Evolutionary conservation across 1,140 invertebrate genomes (phyloP).

Genomic region (Eurosta solidaginis): DNA sequence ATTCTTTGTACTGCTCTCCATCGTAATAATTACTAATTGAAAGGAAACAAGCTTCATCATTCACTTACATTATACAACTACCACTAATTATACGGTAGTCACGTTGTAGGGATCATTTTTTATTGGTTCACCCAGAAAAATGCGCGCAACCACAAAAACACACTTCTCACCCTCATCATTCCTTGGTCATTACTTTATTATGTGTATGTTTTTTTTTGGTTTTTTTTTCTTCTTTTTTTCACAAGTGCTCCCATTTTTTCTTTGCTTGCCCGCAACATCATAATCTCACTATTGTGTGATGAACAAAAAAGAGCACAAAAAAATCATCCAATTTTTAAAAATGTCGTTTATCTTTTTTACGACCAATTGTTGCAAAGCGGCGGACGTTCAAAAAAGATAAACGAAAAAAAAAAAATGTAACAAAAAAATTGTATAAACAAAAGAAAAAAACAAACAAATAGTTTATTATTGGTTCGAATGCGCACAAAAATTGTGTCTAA

Average conservation of each 20-base stretch:
- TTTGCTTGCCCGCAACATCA: slow-evolving; percentile 22
- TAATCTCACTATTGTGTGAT: background rate
- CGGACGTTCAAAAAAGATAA: background rate
- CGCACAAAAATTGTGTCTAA: slow-evolving; percentile 25
- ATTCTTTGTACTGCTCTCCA: too few species aligned
- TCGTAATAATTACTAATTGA: too few species aligned
- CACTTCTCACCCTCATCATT: background rate
- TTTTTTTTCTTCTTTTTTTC: background rate
- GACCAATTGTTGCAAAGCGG: background rate
- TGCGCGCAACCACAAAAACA: background rate
- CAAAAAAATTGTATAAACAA: background rate
- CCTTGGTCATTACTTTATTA: background rate
- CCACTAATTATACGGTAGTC: slow-evolving; percentile 25
- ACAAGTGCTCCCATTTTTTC: background rate
- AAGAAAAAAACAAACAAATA: background rate
- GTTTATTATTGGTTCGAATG: slow-evolving; percentile 12
- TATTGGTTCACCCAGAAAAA: slow-evolving; percentile 12
- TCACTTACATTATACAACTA: too few species aligned
- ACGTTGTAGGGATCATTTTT: background rate
- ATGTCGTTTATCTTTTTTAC: slow-evolving; percentile 28
- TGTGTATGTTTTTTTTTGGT: background rate
- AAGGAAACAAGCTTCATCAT: too few species aligned
- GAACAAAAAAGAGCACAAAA: background rate
- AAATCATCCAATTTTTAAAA: slow-evolving; percentile 24
- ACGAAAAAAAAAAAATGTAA: background rate